A percentile compares a stretch with the other conserved stretches of the same genome.
Evolutionary conservation across 2,888 invertebrate genomes (phyloP).

Genomic region (Slavum lentiscoides): DNA sequence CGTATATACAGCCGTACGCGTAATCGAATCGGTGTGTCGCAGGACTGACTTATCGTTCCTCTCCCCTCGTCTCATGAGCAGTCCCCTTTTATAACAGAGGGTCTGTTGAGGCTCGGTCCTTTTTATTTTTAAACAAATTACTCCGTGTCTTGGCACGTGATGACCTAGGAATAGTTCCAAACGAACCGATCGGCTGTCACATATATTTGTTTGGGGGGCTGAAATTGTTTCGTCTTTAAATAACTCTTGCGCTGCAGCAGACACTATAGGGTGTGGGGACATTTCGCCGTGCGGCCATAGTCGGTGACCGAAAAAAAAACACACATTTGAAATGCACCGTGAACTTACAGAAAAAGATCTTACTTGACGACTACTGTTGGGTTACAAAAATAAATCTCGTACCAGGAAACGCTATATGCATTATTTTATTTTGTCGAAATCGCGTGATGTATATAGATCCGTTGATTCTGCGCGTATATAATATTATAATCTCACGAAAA

Average conservation of each 20-base stretch:
- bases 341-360: constrained; percentile 5
- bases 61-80: neutral
- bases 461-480: too few relatives aligned
- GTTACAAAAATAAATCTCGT: constrained; percentile 29
- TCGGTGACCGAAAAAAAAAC: constrained; percentile 1
- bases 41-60: constrained; percentile 11
- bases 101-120: constrained; percentile 42
- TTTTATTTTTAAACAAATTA: constrained; percentile 52
- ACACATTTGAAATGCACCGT: constrained; percentile 15
- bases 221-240: constrained; percentile 49
- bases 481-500: too few relatives aligned
- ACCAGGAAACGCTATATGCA: neutral
- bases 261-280: constrained; percentile 17
- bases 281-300: constrained; percentile 10
- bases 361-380: neutral
- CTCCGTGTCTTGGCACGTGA: constrained; percentile 51
- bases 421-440: neutral
- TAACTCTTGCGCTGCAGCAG: constrained; percentile 21
- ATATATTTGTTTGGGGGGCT: constrained; percentile 42
- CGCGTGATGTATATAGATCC: neutral
- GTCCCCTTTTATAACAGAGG: constrained; percentile 45
- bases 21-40: constrained; percentile 28
- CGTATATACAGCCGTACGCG: neutral
- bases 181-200: constrained; percentile 37
- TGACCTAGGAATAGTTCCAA: constrained; percentile 47